These are phyloP conservation scores for Crocuta crocuta DNA, from an alignment of 2,113 vertebrate genomes.

Conservation along the genomic window DNA sequence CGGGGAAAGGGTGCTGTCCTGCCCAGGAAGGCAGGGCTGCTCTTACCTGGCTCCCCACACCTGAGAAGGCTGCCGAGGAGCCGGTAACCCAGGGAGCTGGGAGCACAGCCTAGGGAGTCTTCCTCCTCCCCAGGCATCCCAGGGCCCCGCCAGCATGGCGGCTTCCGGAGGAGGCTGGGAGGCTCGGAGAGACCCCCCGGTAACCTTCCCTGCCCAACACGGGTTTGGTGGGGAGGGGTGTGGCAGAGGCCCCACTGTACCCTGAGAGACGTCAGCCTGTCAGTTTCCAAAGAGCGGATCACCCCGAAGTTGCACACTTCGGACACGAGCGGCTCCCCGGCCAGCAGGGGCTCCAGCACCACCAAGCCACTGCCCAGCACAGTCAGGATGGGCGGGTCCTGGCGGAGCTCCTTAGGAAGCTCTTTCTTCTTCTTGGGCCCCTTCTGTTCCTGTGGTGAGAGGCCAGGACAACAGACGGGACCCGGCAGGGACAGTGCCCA, in stretches of 20 bases:
- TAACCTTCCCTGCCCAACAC: not conserved
- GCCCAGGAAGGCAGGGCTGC: not conserved
- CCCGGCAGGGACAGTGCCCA: accelerated
- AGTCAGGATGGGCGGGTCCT: not conserved
- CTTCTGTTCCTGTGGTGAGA: not conserved
- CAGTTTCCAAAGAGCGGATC: conserved; percentile 50
- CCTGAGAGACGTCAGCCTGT: conserved; percentile 53
- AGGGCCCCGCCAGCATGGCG: not conserved
- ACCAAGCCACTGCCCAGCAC: conserved; percentile 63
- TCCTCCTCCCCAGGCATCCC: not conserved
- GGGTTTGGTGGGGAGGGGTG: not conserved
- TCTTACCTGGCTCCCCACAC: not conserved
- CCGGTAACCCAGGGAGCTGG: not conserved
- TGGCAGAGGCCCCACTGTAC: not conserved
- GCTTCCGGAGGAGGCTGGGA: not conserved
- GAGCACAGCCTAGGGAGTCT: not conserved
- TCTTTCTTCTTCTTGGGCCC: conserved; percentile 53
- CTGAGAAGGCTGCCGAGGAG: not conserved
- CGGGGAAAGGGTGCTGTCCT: not conserved
- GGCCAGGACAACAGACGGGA: accelerated
- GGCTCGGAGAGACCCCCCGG: not conserved
- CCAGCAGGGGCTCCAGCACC: conserved; percentile 71
- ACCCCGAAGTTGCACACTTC: conserved; percentile 65
- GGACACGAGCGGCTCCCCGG: not conserved
- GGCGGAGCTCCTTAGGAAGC: conserved; percentile 37